Base-by-base conservation (phyloP, 2,888 invertebrate genomes). In the Drosophila stalkeri region DNA sequence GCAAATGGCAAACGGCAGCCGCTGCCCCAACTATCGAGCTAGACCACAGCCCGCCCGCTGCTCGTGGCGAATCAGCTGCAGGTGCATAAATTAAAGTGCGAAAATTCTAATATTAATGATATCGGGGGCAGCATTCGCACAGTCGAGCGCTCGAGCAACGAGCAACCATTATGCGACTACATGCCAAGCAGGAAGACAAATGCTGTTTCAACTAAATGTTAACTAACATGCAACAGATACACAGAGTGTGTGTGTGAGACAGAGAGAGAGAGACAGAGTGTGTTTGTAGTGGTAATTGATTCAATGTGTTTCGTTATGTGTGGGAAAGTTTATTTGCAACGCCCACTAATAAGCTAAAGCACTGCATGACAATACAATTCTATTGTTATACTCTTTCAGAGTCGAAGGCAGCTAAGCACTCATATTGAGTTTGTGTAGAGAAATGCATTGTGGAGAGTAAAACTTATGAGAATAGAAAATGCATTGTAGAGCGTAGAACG, bases 321-420 rank as follows among this genome's bases (percentile, higher is more conserved):
- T 85, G 90, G 85, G 85, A 86, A 86, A 90, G 90, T 86, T 89
- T 84, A 89, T 71, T 90, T 86, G 89, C 87, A 86, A 86, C 90
- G 85, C 85, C 85, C 87, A 86, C 90, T 69, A 89, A 73, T 64
- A 73, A 69, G 61, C 70, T 55, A 44, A 43, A 55, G 61, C 55
- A 64, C 56, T 59, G 51, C 64, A 49, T 75, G 65, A 64, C 75
- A 82, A 83, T 86, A 81, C 89, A 74, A 81, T 86, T 83, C 78
- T 68, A 90, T 90, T 85, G 78, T 67, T 62, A 55, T 77, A 37
- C 81, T 54, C 77, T 81, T 8, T 1, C 5, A 6, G 16, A n/a
- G 5, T 4, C 0, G 0, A 9, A 35, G 77, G 41, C 52, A 11
- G 18, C 5, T n/a, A 6, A 1, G 11, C 0, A 20, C 2, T 7